phyloP scores from a whole-genome alignment of 2,113 vertebrate genomes.

The Siniperca chuatsi region DNA sequence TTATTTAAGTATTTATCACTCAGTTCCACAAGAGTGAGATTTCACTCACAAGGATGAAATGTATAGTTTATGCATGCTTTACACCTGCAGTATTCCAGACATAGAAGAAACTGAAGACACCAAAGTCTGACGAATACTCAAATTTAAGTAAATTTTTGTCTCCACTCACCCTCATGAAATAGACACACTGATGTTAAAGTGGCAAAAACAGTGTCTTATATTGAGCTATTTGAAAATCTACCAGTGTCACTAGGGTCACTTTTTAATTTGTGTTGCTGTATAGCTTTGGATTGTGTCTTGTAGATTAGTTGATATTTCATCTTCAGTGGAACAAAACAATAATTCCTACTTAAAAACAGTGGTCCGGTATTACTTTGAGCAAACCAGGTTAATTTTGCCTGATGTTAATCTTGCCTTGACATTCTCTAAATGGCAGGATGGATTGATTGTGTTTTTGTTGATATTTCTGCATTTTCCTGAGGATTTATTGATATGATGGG shows the following conservation, averaged over 20 bases:
- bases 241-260: no score
- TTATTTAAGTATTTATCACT: background rate
- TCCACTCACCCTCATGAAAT: background rate
- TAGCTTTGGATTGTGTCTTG: background rate
- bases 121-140: background rate
- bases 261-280: background rate
- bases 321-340: background rate
- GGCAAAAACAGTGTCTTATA: background rate
- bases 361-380: background rate
- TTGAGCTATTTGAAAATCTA: no score
- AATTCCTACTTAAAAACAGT: background rate
- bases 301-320: slow-evolving; percentile 5
- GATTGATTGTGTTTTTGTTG: slow-evolving; percentile 22
- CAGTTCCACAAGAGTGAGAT: background rate
- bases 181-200: background rate
- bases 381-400: background rate
- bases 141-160: background rate
- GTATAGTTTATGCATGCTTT: no score
- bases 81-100: background rate
- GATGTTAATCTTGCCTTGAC: slow-evolving; percentile 5
- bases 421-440: slow-evolving; percentile 39
- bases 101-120: background rate
- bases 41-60: background rate
- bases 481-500: background rate
- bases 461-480: slow-evolving; percentile 1